Base-by-base conservation (phyloP, 2,888 invertebrate species). In the Glaucopsyche alexis region DNA sequence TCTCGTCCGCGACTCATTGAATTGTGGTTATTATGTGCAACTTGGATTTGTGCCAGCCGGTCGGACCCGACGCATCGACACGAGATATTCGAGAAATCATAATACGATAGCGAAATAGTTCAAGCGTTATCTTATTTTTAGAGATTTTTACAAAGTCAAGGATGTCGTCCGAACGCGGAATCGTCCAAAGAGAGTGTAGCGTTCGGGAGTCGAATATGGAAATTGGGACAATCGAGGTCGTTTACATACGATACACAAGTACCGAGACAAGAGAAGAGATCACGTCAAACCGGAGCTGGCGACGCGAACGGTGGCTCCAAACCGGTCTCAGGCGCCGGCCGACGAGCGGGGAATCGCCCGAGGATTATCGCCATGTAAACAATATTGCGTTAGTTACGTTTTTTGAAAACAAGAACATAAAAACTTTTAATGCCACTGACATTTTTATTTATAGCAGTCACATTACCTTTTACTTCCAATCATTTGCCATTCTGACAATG, bases 1-100 rank as follows among this genome's bases (percentile, higher is more conserved):
- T 93, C 92, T 91, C 87, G 93, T 90, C 90, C 87, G 90, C 90
- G 89, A 89, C 92, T 92, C 92, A 92, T 93, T 93, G 92, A 92
- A 93, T 92, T 91, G 93, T 92, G 90, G 91, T 91, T 92, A 93
- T 92, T 92, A 93, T 92, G 91, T 91, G 91, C 90, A 90, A 87
- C 87, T 91, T 92, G 92, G 93, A 91, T 84, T 86, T 84, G 84
- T 87, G 93, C 93, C 93, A 93, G 86, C 84, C 79, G 83, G 86
- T 85, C 87, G 81, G 85, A 87, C 88, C 86, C 87, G 88, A 87
- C 87, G 83, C 87, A 85, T 88, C 84, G 87, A 88, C 87, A 86
- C 83, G 81, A 90, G 89, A 91, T 91, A 91, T 92, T 89, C 90
- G 81, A 88, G 85, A 88, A 91, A 91, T 89, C 85, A 84, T 80